phyloP scores from a whole-genome alignment of 2,797 vertebrate species.

The Pelodytes ibericus region DNA sequence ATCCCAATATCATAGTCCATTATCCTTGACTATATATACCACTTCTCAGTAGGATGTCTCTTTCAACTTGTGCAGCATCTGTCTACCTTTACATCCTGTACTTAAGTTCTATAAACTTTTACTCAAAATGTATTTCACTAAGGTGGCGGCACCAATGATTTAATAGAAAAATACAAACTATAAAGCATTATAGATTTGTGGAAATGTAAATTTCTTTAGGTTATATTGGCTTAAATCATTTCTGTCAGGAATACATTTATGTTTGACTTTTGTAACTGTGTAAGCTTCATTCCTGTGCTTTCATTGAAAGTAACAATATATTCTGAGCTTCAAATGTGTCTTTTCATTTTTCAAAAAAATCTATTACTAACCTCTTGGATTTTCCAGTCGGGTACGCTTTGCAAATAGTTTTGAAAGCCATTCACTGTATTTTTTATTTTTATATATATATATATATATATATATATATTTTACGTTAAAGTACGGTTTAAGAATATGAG shows the following conservation, averaged over 20 bases:
- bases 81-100: no score
- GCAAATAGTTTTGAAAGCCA: slow-evolving; percentile 50
- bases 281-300: neutral
- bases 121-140: no score
- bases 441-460: no score
- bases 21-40: no score
- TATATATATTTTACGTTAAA: slow-evolving; percentile 42
- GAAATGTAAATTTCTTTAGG: no score
- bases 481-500: slow-evolving; percentile 35
- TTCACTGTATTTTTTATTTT: slow-evolving; percentile 52
- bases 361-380: slow-evolving; percentile 46
- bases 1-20: no score
- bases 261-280: slow-evolving; percentile 12
- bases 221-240: neutral
- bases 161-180: no score
- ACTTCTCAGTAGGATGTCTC: no score
- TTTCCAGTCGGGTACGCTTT: slow-evolving; percentile 46
- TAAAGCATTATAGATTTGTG: no score
- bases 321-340: slow-evolving; percentile 16
- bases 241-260: neutral
- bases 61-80: no score
- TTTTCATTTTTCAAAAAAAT: slow-evolving; percentile 44
- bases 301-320: slow-evolving; percentile 1
- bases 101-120: no score
- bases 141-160: no score